Conservation (phyloP, 2,113 vertebrate species). For the Entelurus aequoreus region DNA sequence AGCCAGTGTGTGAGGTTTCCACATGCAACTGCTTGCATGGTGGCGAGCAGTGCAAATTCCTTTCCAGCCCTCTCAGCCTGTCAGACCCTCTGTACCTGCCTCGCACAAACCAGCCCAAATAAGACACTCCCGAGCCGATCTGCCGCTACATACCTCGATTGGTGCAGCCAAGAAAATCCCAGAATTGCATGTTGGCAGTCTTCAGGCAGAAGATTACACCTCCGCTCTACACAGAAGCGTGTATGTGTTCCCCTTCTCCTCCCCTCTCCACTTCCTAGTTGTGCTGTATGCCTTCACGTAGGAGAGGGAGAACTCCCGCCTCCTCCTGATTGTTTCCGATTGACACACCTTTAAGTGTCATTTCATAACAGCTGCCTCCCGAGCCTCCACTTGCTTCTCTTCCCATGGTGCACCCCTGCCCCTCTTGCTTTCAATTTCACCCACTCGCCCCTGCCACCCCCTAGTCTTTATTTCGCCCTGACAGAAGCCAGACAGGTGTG, state of each 20-base stretch:
- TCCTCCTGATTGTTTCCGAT: conserved; percentile 40
- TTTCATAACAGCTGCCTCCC: conserved; percentile 42
- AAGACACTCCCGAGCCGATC: conserved; percentile 14
- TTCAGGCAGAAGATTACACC: conserved; percentile 29
- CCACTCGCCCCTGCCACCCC: not conserved
- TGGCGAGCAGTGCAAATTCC: conserved; percentile 58
- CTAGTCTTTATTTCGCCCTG: conserved; percentile 11
- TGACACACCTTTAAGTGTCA: conserved; percentile 62
- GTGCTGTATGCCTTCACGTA: conserved; percentile 56
- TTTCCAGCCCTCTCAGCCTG: conserved; percentile 55
- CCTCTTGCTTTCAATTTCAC: conserved; percentile 1
- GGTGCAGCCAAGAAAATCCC: conserved; percentile 65
- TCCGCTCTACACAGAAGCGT: conserved; percentile 16
- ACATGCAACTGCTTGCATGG: conserved; percentile 69
- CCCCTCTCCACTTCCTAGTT: conserved; percentile 60
- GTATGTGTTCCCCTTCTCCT: conserved; percentile 29
- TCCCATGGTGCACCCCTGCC: not conserved
- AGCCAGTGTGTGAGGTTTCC: conserved; percentile 52
- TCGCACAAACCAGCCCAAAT: conserved; percentile 19
- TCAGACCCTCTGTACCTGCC: conserved; percentile 47
- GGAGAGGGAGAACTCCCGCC: conserved; percentile 53
- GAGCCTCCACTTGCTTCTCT: not conserved
- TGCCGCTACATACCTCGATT: conserved; percentile 54
- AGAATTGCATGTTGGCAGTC: conserved; percentile 63
- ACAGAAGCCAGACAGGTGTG: conserved; percentile 22